Evolutionary conservation across 2,888 invertebrate species (phyloP).

Genomic region (Beris chalybata): DNA sequence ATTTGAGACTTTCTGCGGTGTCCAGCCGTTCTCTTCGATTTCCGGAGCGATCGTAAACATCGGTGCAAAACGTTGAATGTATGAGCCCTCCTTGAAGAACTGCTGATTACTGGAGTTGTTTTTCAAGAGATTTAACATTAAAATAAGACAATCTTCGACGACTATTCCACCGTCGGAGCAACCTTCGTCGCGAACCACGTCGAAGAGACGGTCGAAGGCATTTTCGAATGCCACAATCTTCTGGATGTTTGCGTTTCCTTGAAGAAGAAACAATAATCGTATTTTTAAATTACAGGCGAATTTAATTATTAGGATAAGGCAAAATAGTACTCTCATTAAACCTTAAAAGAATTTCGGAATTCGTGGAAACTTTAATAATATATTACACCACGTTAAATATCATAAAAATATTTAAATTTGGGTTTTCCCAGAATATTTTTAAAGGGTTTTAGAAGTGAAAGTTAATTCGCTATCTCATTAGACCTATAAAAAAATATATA

Average conservation of each 20-base stretch:
- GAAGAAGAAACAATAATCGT: conserved; percentile 42
- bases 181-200: conserved; percentile 90
- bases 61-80: conserved; percentile 85
- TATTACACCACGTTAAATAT: no score
- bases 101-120: conserved; percentile 98
- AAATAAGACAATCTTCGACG: conserved; percentile 93
- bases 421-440: no score
- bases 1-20: conserved; percentile 92
- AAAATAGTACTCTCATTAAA: no score
- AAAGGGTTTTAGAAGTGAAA: no score
- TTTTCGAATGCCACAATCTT: conserved; percentile 99
- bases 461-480: no score
- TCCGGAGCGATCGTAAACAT: conserved; percentile 82
- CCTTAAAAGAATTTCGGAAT: no score
- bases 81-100: conserved; percentile 97
- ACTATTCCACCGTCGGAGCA: conserved; percentile 95
- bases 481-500: no score
- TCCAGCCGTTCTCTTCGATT: conserved; percentile 78
- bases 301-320: no score
- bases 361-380: no score
- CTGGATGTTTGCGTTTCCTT: conserved; percentile 92
- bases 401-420: no score
- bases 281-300: no score
- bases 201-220: conserved; percentile 93
- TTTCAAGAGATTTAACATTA: conserved; percentile 89